These are phyloP conservation scores for Polia nebulosa DNA, from an alignment of 2,888 invertebrate species.

Conservation along the genomic window DNA sequence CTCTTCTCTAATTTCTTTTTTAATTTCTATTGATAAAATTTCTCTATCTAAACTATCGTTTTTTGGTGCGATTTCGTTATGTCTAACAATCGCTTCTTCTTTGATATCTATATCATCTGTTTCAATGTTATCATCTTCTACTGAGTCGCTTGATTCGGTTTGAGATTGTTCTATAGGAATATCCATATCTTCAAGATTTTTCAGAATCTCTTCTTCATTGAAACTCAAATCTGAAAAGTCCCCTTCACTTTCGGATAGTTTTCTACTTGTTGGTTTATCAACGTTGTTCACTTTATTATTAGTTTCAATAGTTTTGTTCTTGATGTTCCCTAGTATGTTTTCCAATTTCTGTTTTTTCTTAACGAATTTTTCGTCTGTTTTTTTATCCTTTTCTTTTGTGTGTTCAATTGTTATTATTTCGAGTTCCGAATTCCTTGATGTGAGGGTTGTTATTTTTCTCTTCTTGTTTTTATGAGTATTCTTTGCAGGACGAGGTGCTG, in stretches of 20 bases:
- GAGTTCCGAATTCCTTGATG: conserved; percentile 12
- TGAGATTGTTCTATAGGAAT: conserved; percentile 73
- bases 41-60: conserved; percentile 15
- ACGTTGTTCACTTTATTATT: conserved; percentile 12
- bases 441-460: conserved; percentile 5
- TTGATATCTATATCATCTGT: conserved; percentile 1
- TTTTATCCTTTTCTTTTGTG: conserved; percentile 24
- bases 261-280: conserved; percentile 25
- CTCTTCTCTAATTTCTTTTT: conserved; percentile 41
- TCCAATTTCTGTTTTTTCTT: conserved; percentile 81
- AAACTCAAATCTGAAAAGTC: conserved; percentile 69
- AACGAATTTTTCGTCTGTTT: conserved; percentile 70
- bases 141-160: not conserved
- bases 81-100: not conserved
- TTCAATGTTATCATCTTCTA: not conserved
- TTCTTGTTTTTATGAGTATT: conserved; percentile 6
- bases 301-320: conserved; percentile 63
- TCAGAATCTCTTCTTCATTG: conserved; percentile 75
- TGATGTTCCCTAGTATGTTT: conserved; percentile 74
- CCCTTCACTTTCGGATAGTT: conserved; percentile 68
- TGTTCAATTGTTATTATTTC: conserved; percentile 1
- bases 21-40: conserved; percentile 36
- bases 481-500: conserved; percentile 14
- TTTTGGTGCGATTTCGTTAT: conserved; percentile 21
- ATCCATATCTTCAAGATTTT: conserved; percentile 76